Conservation (phyloP, 2,113 vertebrate genomes). For the Pseudorhombus dupliciocellatus region DNA sequence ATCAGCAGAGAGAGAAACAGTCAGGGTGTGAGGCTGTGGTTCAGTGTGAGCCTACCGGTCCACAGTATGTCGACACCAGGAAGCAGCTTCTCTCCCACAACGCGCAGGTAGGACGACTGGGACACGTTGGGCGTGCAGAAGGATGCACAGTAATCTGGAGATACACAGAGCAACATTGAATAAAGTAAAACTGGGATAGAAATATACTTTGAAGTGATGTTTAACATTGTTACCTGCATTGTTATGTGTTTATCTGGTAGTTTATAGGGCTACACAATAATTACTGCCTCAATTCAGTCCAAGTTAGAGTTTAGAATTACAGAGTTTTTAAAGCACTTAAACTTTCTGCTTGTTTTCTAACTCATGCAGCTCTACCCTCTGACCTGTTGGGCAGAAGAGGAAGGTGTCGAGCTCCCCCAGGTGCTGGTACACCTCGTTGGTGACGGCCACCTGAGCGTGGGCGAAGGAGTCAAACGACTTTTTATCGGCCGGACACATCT, state of each 20-base stretch:
- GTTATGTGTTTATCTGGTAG: too few relatives aligned
- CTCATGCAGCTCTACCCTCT: background rate
- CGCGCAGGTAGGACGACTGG: conserved; percentile 91
- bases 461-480: conserved; percentile 95
- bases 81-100: conserved; percentile 92
- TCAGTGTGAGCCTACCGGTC: conserved; percentile 85
- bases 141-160: conserved; percentile 93
- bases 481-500: conserved; percentile 97
- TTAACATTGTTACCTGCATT: too few relatives aligned
- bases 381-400: conserved; percentile 98
- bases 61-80: conserved; percentile 94
- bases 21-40: background rate
- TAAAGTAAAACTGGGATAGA: background rate
- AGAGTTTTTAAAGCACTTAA: too few relatives aligned
- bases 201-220: too few relatives aligned
- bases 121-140: conserved; percentile 92
- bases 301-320: too few relatives aligned
- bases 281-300: too few relatives aligned
- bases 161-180: background rate
- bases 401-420: conserved; percentile 91
- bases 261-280: too few relatives aligned
- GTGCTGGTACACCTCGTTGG: conserved; percentile 93
- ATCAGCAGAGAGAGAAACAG: rapidly evolving
- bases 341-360: background rate
- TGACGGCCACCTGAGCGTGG: conserved; percentile 93